Percentiles rank a stretch among this genome's conserved stretches.
phyloP scores from a whole-genome alignment of 2,797 vertebrate species.

The Girardinus metallicus region DNA sequence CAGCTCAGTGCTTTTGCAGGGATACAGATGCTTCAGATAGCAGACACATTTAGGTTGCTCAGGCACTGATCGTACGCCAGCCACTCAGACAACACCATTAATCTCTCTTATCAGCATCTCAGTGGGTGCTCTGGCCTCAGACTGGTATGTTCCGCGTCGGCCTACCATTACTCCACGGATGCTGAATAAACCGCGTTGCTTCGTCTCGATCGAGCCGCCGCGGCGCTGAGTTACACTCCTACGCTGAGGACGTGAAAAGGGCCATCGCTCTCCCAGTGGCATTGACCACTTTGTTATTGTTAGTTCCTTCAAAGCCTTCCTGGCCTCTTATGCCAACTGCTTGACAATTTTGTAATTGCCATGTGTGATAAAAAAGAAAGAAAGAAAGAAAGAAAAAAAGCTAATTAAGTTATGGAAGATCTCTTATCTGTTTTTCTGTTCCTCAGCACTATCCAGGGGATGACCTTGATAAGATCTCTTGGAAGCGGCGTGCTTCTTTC shows the following conservation, averaged over 20 bases:
- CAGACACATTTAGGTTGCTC: slow-evolving; percentile 83
- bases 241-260: slow-evolving; percentile 57
- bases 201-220: slow-evolving; percentile 69
- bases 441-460: slow-evolving; percentile 72
- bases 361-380: slow-evolving; percentile 75
- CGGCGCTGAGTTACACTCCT: slow-evolving; percentile 64
- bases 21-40: slow-evolving; percentile 85
- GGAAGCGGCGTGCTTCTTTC: slow-evolving; percentile 61
- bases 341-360: slow-evolving; percentile 84
- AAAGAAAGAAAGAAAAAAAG: slow-evolving; percentile 48
- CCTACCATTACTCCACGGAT: slow-evolving; percentile 77
- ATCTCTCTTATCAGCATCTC: slow-evolving; percentile 87
- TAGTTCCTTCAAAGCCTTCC: slow-evolving; percentile 75
- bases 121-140: slow-evolving; percentile 76
- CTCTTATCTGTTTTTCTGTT: slow-evolving; percentile 81
- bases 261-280: slow-evolving; percentile 66
- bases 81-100: slow-evolving; percentile 85
- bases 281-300: slow-evolving; percentile 78
- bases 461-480: slow-evolving; percentile 82
- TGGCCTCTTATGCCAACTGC: slow-evolving; percentile 70
- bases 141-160: slow-evolving; percentile 78
- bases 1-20: slow-evolving; percentile 70
- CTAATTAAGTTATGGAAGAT: slow-evolving; percentile 87
- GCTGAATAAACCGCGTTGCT: slow-evolving; percentile 74
- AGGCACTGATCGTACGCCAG: slow-evolving; percentile 81